Conservation (phyloP, 2,113 vertebrate species). For the Romanogobio albipinnatus region DNA sequence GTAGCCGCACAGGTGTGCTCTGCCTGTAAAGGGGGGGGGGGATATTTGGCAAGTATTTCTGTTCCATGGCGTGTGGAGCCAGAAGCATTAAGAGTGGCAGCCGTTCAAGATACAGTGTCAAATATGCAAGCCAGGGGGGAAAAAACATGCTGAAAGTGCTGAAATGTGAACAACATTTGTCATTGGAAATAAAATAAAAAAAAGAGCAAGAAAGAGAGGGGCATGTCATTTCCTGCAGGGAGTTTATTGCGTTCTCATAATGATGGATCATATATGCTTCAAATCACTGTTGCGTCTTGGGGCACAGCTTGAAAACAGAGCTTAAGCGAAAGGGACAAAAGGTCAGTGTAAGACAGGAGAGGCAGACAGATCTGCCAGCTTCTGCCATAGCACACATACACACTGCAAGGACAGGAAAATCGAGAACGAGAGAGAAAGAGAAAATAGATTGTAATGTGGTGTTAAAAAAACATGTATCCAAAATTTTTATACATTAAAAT, state of each 20-base stretch:
- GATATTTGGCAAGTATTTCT: slow-evolving; percentile 17
- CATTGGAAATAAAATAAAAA: background rate
- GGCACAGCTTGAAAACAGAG: background rate
- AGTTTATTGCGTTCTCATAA: slow-evolving; percentile 30
- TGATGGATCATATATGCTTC: slow-evolving; percentile 51
- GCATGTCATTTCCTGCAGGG: slow-evolving; percentile 42
- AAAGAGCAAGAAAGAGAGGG: background rate
- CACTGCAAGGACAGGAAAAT: background rate
- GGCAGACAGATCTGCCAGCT: background rate
- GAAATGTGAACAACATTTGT: slow-evolving; percentile 18
- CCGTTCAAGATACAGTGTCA: slow-evolving; percentile 11
- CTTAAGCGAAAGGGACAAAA: background rate
- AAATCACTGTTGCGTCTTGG: slow-evolving; percentile 27
- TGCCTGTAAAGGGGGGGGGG: background rate
- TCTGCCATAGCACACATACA: background rate
- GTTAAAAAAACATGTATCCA: slow-evolving; percentile 11
- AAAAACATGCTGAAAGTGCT: background rate
- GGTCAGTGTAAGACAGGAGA: background rate
- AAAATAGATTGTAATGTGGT: background rate
- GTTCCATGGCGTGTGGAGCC: background rate
- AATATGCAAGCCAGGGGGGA: slow-evolving; percentile 5
- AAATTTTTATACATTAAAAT: background rate
- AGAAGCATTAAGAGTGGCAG: slow-evolving; percentile 23
- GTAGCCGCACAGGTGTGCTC: slow-evolving; percentile 39
- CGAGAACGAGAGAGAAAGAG: background rate